Conservation (phyloP, 2,888 invertebrate genomes). For the Steinernema hermaphroditum region DNA sequence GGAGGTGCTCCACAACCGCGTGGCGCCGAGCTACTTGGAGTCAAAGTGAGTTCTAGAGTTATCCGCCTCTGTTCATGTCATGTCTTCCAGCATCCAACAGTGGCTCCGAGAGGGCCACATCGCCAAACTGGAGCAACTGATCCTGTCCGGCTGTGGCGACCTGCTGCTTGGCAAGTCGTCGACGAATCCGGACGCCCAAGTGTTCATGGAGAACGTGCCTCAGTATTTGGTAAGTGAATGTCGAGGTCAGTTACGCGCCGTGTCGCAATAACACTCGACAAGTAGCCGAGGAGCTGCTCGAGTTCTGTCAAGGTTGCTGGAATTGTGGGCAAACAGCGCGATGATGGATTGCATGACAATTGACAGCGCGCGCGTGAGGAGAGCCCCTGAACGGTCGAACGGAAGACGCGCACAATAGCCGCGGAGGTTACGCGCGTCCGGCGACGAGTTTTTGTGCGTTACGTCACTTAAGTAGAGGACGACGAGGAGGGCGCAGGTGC, state of each 20-base stretch:
- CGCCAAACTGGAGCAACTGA: slow-evolving; percentile 63
- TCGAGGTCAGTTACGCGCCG: slow-evolving; percentile 12
- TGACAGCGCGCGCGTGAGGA: slow-evolving; percentile 13
- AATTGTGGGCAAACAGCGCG: neutral
- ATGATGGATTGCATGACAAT: slow-evolving; percentile 29
- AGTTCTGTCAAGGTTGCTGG: neutral
- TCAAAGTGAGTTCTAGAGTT: slow-evolving; percentile 74
- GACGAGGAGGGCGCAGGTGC: too few relatives aligned
- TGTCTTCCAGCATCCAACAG: slow-evolving; percentile 76
- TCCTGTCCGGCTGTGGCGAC: slow-evolving; percentile 75
- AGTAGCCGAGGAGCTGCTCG: neutral
- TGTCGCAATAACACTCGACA: slow-evolving; percentile 28
- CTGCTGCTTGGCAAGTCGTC: slow-evolving; percentile 73
- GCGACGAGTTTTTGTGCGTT: slow-evolving; percentile 20
- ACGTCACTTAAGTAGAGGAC: slow-evolving; percentile 20
- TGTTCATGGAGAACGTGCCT: slow-evolving; percentile 54
- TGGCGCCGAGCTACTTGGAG: slow-evolving; percentile 67
- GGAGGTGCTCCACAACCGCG: slow-evolving; percentile 64
- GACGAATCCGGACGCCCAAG: slow-evolving; percentile 56
- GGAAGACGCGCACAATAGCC: slow-evolving; percentile 17
- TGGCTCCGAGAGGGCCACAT: slow-evolving; percentile 84
- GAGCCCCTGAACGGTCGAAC: slow-evolving; percentile 23
- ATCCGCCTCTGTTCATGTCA: too few relatives aligned
- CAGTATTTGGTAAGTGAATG: slow-evolving; percentile 49
- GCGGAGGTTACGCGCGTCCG: neutral